Percentiles rank a stretch among this genome's conserved stretches.
phyloP scores from a whole-genome alignment of 2,113 vertebrate genomes.

The Pithys albifrons region DNA sequence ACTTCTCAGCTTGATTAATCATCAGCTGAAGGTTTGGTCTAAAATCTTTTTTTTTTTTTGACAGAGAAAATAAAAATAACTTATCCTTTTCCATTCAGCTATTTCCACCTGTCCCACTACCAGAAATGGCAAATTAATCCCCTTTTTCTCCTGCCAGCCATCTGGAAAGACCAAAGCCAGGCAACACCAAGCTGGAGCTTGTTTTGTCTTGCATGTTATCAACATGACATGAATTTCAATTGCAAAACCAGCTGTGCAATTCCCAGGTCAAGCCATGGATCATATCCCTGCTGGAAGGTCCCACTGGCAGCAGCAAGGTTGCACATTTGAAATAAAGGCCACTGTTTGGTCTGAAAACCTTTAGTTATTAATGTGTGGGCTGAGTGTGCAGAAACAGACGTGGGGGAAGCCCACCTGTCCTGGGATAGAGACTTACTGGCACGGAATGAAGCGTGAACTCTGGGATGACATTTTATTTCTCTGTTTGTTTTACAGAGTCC shows the following conservation, averaged over 20 bases:
- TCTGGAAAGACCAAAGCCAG: background rate
- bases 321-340: background rate
- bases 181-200: background rate
- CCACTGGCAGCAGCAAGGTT: background rate
- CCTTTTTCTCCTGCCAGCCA: background rate
- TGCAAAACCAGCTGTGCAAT: background rate
- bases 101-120: background rate
- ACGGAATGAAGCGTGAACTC: background rate
- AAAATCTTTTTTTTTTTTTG: background rate
- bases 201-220: background rate
- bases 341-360: background rate
- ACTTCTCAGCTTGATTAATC: background rate
- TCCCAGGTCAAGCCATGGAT: background rate
- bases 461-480: background rate
- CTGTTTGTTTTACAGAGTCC: background rate
- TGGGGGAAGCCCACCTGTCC: background rate
- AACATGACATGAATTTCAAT: background rate
- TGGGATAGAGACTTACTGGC: background rate
- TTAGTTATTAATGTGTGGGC: background rate
- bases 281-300: background rate
- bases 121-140: background rate
- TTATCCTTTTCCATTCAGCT: fast-evolving
- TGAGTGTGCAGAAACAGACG: background rate
- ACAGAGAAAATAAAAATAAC: background rate
- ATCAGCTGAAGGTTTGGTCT: background rate